Conservation (phyloP, 2,888 invertebrate species). For the Adela reaumurella region DNA sequence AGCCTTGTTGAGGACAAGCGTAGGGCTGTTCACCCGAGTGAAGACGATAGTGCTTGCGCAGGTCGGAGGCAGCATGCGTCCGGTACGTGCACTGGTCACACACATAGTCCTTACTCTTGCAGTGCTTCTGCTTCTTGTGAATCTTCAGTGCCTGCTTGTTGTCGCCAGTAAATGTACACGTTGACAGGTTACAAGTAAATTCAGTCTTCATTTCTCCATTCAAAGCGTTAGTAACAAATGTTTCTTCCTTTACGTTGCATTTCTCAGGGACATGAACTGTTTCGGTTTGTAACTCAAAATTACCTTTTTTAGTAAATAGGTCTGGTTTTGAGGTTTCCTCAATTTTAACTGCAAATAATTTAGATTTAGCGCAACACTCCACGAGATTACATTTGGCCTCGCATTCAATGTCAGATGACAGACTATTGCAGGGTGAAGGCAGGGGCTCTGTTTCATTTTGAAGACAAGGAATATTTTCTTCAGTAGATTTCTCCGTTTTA, state of each 20-base stretch:
- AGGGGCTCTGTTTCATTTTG: no score
- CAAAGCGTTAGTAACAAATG: neutral
- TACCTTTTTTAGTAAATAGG: no score
- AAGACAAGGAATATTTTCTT: no score
- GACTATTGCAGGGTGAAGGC: no score
- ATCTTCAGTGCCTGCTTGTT: constrained; percentile 6
- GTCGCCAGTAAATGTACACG: constrained; percentile 7
- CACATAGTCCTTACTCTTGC: constrained; percentile 10
- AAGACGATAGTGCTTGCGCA: constrained; percentile 12
- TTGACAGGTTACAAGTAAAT: constrained; percentile 8
- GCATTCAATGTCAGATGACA: neutral
- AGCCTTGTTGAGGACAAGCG: constrained; percentile 9
- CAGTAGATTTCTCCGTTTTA: neutral
- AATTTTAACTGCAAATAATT: no score
- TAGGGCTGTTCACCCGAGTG: constrained; percentile 12
- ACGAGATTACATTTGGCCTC: no score
- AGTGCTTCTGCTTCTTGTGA: constrained; percentile 10
- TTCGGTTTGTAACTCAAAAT: neutral
- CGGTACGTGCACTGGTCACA: constrained; percentile 12
- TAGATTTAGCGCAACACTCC: no score
- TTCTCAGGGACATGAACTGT: no score
- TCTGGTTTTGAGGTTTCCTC: no score
- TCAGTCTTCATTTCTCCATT: neutral
- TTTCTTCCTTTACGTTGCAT: neutral
- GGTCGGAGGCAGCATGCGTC: constrained; percentile 11